Conservation (phyloP, 2,888 invertebrate species). For the Nemoura dubitans region DNA sequence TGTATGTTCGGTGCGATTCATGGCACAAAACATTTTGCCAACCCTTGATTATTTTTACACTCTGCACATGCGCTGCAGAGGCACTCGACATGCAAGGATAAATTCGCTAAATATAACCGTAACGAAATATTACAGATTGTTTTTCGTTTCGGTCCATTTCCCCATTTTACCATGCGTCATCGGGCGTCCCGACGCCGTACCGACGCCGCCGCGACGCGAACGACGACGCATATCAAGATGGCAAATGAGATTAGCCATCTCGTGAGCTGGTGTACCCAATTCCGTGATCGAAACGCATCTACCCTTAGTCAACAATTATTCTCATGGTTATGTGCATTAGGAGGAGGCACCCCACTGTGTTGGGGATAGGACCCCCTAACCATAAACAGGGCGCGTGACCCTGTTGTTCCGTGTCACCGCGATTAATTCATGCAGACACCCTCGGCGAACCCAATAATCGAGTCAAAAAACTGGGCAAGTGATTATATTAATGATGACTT, state of each 20-base stretch:
- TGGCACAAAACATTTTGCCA: constrained; percentile 4
- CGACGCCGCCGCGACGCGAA: constrained; percentile 1
- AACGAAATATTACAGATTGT: constrained; percentile 7
- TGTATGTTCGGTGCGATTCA: too few relatives aligned
- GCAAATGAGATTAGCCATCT: neutral
- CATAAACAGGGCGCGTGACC: constrained; percentile 3
- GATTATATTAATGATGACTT: constrained; percentile 7
- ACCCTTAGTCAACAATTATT: neutral
- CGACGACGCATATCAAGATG: neutral
- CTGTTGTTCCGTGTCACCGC: constrained; percentile 18
- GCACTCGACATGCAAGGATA: neutral
- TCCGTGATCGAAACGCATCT: neutral
- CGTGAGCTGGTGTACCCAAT: neutral
- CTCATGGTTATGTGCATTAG: neutral
- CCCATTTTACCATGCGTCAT: neutral
- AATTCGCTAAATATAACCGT: neutral
- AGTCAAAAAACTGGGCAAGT: neutral
- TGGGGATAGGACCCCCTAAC: neutral
- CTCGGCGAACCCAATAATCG: neutral
- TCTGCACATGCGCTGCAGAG: neutral
- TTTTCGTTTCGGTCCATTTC: constrained; percentile 7
- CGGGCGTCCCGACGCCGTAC: constrained; percentile 8
- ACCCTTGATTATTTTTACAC: neutral
- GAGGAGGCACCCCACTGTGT: neutral
- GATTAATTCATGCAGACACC: constrained; percentile 15